Percentiles rank a stretch among this genome's conserved stretches.
Conservation (phyloP, 1,140 invertebrate genomes). For the Mercenaria mercenaria region DNA sequence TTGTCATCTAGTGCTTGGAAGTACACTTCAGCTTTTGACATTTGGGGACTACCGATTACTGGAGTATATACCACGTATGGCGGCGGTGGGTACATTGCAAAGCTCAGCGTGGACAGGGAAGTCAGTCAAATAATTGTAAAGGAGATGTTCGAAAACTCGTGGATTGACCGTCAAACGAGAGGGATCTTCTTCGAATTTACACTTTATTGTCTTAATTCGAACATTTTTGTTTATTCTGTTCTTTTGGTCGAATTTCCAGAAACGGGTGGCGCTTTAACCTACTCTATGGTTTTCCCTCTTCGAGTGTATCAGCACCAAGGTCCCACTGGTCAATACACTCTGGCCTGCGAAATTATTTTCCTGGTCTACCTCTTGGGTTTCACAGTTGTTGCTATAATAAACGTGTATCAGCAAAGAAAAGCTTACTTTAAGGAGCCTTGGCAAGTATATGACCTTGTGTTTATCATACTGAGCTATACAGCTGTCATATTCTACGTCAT, state of each 20-base stretch:
- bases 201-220: slow-evolving; percentile 86
- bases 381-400: slow-evolving; percentile 48
- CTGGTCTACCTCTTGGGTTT: slow-evolving; percentile 71
- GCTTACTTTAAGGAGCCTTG: slow-evolving; percentile 83
- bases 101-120: slow-evolving; percentile 38
- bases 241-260: slow-evolving; percentile 86
- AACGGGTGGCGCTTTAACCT: slow-evolving; percentile 82
- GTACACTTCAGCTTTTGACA: slow-evolving; percentile 53
- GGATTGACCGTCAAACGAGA: slow-evolving; percentile 87
- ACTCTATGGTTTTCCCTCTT: slow-evolving; percentile 74
- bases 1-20: slow-evolving; percentile 56
- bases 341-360: slow-evolving; percentile 73
- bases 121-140: slow-evolving; percentile 75
- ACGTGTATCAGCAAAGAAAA: slow-evolving; percentile 46
- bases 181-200: slow-evolving; percentile 87
- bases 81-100: slow-evolving; percentile 72
- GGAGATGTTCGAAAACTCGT: slow-evolving; percentile 81
- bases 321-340: slow-evolving; percentile 67
- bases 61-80: slow-evolving; percentile 66
- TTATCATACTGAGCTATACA: slow-evolving; percentile 46
- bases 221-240: slow-evolving; percentile 85
- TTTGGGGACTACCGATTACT: slow-evolving; percentile 61
- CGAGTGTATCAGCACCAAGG: slow-evolving; percentile 72
- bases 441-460: slow-evolving; percentile 83
- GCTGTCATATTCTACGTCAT: slow-evolving; percentile 62